phyloP scores from a whole-genome alignment of 2,888 invertebrate species.

The Gibbula magus region DNA sequence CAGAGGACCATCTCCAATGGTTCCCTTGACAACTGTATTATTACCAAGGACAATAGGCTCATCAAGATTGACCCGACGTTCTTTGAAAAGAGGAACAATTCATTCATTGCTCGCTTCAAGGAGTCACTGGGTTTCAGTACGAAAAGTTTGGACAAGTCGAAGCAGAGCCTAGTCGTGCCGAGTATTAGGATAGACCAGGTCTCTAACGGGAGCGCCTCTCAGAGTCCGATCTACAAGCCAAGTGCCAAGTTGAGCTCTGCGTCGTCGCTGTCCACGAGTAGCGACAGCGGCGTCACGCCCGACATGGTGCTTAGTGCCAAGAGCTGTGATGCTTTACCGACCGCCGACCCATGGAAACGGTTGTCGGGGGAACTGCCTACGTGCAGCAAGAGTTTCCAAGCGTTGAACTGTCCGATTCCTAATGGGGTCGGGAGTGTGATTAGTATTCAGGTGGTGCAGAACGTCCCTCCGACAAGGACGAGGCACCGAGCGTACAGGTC shows the following conservation, averaged over 20 bases:
- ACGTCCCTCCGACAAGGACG: neutral
- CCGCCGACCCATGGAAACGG: constrained; percentile 50
- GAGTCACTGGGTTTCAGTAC: constrained; percentile 65
- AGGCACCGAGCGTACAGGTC: neutral
- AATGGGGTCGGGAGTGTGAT: constrained; percentile 41
- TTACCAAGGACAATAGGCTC: constrained; percentile 72
- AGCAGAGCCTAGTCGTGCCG: constrained; percentile 59
- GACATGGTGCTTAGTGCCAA: constrained; percentile 34
- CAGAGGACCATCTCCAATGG: constrained; percentile 73
- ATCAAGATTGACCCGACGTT: constrained; percentile 64
- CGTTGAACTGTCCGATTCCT: constrained; percentile 25
- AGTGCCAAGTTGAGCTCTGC: constrained; percentile 27
- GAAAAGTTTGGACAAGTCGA: constrained; percentile 61
- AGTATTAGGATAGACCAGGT: constrained; percentile 48
- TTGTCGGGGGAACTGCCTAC: constrained; percentile 25
- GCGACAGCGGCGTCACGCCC: constrained; percentile 35
- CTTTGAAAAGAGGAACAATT: constrained; percentile 60
- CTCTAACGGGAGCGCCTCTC: constrained; percentile 26
- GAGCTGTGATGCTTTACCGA: constrained; percentile 44
- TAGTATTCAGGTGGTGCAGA: constrained; percentile 43
- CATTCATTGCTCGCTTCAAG: constrained; percentile 62
- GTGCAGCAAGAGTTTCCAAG: constrained; percentile 30
- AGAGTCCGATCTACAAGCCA: constrained; percentile 48
- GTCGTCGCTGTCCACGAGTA: neutral
- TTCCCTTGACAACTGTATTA: constrained; percentile 73